Evolutionary conservation across 2,888 invertebrate genomes (phyloP).

Genomic region (Calliopum simillimum): DNA sequence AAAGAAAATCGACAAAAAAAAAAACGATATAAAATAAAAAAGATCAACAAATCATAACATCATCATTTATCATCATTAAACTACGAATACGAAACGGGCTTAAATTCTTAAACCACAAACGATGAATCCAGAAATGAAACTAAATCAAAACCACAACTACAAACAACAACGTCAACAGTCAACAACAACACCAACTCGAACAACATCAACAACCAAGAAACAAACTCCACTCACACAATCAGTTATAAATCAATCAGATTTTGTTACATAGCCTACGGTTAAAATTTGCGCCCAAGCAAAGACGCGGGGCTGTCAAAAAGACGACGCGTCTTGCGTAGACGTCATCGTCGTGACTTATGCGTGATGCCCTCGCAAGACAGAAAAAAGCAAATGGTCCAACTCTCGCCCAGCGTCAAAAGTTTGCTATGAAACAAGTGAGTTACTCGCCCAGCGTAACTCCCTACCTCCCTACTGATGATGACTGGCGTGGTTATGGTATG

Average conservation of each 20-base stretch:
- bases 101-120: constrained; percentile 10
- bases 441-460: too few species aligned
- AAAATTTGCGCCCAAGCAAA: constrained; percentile 42
- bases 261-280: constrained; percentile 51
- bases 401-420: too few species aligned
- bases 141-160: too few species aligned
- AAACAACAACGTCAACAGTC: constrained; percentile 20
- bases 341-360: constrained; percentile 20
- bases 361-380: neutral
- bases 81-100: constrained; percentile 15
- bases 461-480: neutral
- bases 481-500: neutral
- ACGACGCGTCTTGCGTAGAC: neutral
- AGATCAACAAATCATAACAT: constrained; percentile 62
- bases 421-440: too few species aligned
- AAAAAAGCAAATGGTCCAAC: too few species aligned
- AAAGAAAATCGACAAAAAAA: constrained; percentile 26
- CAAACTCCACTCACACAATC: constrained; percentile 33
- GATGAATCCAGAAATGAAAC: neutral
- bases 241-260: constrained; percentile 62
- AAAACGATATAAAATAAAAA: constrained; percentile 46
- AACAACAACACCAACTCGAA: neutral
- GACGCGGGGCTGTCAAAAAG: neutral
- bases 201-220: constrained; percentile 5
- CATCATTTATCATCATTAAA: constrained; percentile 63